phyloP scores from a whole-genome alignment of 23 tunicate species.

The Ascidia mentula region DNA sequence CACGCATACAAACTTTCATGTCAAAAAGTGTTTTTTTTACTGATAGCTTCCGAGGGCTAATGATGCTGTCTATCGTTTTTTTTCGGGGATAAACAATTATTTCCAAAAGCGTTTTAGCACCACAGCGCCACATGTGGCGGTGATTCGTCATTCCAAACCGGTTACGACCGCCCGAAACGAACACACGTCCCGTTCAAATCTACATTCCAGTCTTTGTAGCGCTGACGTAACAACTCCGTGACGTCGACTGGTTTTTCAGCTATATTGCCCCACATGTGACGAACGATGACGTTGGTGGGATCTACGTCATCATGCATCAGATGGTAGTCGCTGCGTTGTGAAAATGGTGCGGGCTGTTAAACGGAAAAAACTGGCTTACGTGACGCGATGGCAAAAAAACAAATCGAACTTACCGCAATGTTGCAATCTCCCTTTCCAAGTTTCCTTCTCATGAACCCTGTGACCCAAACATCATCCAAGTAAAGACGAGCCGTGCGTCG shows the following conservation, averaged over 20 bases:
- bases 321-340: neutral
- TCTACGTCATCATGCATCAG: neutral
- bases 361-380: too few relatives aligned
- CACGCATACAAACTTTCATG: too few relatives aligned
- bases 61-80: too few relatives aligned
- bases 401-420: constrained; percentile 36
- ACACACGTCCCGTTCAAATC: neutral
- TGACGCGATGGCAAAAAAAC: too few relatives aligned
- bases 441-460: constrained; percentile 58
- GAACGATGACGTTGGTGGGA: neutral
- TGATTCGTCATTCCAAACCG: too few relatives aligned
- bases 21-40: too few relatives aligned
- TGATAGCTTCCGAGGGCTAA: too few relatives aligned
- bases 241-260: neutral
- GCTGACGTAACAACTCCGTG: neutral
- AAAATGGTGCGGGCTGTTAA: neutral
- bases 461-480: constrained; percentile 80
- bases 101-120: too few relatives aligned
- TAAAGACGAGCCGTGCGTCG: constrained; percentile 20
- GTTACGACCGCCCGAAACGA: too few relatives aligned
- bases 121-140: too few relatives aligned
- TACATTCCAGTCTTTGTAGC: neutral
- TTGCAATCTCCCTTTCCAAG: constrained; percentile 37
- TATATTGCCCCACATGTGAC: constrained; percentile 2
- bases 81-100: too few relatives aligned